Conservation (phyloP, 1,140 invertebrate genomes). For the Drosophila neocordata region DNA sequence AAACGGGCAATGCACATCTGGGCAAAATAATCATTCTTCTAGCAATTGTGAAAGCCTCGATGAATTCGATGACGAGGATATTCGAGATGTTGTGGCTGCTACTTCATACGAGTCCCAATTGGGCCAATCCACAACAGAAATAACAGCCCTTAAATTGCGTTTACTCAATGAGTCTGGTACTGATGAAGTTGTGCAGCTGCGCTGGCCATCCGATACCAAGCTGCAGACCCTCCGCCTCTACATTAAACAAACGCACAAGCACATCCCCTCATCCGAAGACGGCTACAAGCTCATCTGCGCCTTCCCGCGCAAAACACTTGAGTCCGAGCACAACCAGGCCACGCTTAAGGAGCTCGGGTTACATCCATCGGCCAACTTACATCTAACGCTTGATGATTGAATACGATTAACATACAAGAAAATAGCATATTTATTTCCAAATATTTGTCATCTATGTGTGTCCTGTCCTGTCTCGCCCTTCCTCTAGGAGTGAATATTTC, state of each 20-base stretch:
- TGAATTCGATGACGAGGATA: conserved; percentile 68
- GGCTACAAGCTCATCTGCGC: conserved; percentile 79
- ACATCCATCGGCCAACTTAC: conserved; percentile 80
- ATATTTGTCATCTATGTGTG: conserved; percentile 34
- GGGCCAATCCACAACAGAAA: conserved; percentile 55
- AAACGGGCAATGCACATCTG: conserved; percentile 39
- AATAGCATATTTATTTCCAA: conserved; percentile 50
- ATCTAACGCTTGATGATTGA: conserved; percentile 79
- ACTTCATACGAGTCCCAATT: conserved; percentile 69
- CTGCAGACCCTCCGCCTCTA: conserved; percentile 68
- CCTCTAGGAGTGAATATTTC: conserved; percentile 16
- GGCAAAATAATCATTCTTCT: conserved; percentile 20
- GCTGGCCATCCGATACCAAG: conserved; percentile 79
- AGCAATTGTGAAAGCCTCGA: conserved; percentile 71
- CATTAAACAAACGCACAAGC: conserved; percentile 74
- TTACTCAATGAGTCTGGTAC: conserved; percentile 62
- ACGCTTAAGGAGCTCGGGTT: conserved; percentile 74
- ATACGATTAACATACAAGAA: not conserved
- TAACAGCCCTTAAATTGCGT: conserved; percentile 70
- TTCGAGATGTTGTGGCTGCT: conserved; percentile 42
- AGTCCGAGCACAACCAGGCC: conserved; percentile 60
- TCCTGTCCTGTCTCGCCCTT: conserved; percentile 16
- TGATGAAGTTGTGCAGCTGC: conserved; percentile 76
- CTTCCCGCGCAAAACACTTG: conserved; percentile 75
- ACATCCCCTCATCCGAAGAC: conserved; percentile 60